These are phyloP conservation scores for Cancer borealis DNA, from an alignment of 2,888 invertebrate genomes.

Conservation along the genomic window DNA sequence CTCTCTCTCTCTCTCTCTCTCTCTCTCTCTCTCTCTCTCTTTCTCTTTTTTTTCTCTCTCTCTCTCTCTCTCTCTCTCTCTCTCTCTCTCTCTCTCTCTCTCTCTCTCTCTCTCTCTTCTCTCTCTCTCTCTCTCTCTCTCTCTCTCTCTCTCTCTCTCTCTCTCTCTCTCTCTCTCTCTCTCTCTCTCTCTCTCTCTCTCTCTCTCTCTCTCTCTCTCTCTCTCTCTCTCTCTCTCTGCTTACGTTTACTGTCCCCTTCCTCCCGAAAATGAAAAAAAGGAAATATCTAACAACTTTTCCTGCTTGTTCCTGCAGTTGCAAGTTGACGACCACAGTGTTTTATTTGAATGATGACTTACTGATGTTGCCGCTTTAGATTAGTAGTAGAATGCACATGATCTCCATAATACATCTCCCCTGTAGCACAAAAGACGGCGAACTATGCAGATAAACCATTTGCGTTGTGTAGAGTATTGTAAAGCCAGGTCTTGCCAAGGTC, in stretches of 20 bases:
- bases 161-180: conserved; percentile 22
- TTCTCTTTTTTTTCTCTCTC: conserved; percentile 35
- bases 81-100: conserved; percentile 46
- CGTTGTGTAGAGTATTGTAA: background rate
- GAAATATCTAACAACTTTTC: background rate
- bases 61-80: background rate
- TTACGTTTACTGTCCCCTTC: background rate
- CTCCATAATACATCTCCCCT: background rate
- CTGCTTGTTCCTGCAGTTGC: background rate
- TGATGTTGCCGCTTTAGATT: background rate
- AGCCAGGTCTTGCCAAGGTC: conserved; percentile 2
- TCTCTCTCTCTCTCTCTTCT: background rate
- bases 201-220: background rate
- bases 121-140: conserved; percentile 42
- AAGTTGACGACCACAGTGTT: background rate
- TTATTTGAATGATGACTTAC: background rate
- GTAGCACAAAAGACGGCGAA: background rate
- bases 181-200: background rate
- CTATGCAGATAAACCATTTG: background rate
- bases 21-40: background rate
- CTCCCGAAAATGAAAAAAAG: background rate
- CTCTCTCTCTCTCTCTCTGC: background rate
- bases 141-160: background rate
- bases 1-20: conserved; percentile 46
- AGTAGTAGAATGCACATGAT: background rate